A percentile compares a stretch with the other conserved stretches of the same genome.
Conservation (phyloP, 2,113 vertebrate species). For the Atrichornis clamosus region DNA sequence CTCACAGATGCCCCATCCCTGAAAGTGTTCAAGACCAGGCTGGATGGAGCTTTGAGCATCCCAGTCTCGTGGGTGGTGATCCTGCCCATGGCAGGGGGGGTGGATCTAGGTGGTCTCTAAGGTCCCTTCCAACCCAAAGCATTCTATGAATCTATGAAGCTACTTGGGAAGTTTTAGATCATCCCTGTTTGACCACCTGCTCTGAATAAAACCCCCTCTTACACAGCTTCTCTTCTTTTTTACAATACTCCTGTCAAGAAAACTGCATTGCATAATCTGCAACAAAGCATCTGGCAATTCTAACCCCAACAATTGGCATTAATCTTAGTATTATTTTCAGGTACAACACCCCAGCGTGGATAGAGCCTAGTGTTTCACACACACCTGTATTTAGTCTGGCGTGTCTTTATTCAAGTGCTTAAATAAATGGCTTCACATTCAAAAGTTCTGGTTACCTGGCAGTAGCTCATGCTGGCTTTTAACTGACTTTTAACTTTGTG, state of each 20-base stretch:
- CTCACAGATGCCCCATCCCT: background rate
- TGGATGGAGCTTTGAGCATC: background rate
- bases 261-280: background rate
- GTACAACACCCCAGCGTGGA: background rate
- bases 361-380: background rate
- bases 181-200: background rate
- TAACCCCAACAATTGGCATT: background rate
- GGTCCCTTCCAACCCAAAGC: background rate
- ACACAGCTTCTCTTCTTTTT: background rate
- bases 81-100: background rate
- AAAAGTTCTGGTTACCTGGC: background rate
- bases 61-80: background rate
- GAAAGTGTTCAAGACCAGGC: fast-evolving
- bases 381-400: background rate
- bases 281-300: background rate
- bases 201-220: background rate
- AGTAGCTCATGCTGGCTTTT: background rate
- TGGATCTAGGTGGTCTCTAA: background rate
- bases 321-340: background rate
- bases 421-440: background rate
- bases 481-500: background rate
- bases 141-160: background rate
- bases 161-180: background rate
- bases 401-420: background rate
- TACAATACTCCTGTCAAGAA: background rate